Base-by-base conservation (phyloP, 2,113 vertebrate genomes). In the Gobius niger region DNA sequence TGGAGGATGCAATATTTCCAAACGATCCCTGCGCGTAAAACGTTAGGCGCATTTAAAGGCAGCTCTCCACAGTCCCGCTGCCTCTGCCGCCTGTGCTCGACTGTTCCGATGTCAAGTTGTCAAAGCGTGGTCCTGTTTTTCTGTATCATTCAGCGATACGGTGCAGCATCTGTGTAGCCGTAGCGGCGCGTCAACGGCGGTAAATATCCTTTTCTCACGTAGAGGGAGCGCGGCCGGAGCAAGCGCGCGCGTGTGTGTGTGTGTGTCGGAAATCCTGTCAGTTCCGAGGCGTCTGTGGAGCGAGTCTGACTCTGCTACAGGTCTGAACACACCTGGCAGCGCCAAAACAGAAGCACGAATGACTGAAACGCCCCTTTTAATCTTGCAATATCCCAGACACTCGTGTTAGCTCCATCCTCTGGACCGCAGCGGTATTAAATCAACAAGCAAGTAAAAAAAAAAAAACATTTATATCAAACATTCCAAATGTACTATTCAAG, bases 241-340 rank as follows among this genome's bases (percentile, higher is more conserved):
- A 68, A 76, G 70, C 61, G 67, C 9, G 6, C 7, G 68, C n/a
- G n/a, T n/a, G n/a, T n/a, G n/a, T n/a, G n/a, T n/a, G n/a, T n/a
- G n/a, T n/a, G n/a, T 67, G 13, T 73, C 14, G 67, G 62, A 67
- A 68, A 76, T 82, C 74, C 83, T 57, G 67, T 72, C 79, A 49
- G 68, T 62, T 9, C 62, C n/a, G 34, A 75, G 74, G 52, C 77
- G 74, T 80, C 73, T 69, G 78, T 52, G 9, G 41, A 59, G 49
- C 69, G 57, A 13, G 57, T 60, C 15, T 60, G 77, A 69, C 40
- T 76, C 82, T 67, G 86, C 82, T 56, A 82, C 89, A 87, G 89
- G 88, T 91, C 81, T 82, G 81, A 85, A 85, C 87, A 78, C 86
- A 91, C 90, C 88, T 90, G 90, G 82, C 65, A 64, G 68, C 69